Conservation (phyloP, 1,140 invertebrate genomes). For the Leptinotarsa undecemlineata region DNA sequence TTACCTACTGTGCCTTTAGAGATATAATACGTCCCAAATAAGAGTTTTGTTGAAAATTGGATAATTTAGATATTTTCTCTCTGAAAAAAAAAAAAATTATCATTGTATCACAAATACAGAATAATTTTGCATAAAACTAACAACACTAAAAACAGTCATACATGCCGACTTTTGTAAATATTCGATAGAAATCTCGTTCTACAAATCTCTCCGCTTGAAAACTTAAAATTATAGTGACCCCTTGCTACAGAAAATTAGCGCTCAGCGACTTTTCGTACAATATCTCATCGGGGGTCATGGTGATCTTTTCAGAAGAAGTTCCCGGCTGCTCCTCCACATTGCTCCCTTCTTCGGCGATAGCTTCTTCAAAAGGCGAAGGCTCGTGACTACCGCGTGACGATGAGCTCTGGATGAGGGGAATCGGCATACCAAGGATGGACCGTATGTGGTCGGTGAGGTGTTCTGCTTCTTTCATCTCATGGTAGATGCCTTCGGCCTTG, state of each 20-base stretch:
- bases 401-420: slow-evolving; percentile 39
- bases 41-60: too few species aligned
- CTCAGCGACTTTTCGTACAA: slow-evolving; percentile 40
- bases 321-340: slow-evolving; percentile 18
- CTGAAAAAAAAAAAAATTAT: too few species aligned
- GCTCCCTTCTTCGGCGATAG: slow-evolving; percentile 26
- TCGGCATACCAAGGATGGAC: slow-evolving; percentile 67
- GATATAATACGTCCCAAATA: too few species aligned
- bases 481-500: slow-evolving; percentile 87
- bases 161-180: too few species aligned
- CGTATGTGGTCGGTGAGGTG: slow-evolving; percentile 71
- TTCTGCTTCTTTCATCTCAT: slow-evolving; percentile 74
- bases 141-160: too few species aligned
- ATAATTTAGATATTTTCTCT: too few species aligned
- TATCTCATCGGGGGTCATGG: slow-evolving; percentile 46
- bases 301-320: slow-evolving; percentile 39
- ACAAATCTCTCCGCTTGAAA: neutral
- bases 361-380: slow-evolving; percentile 36
- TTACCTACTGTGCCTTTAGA: too few species aligned
- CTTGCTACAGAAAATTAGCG: slow-evolving; percentile 37
- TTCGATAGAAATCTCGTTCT: too few species aligned
- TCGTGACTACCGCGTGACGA: slow-evolving; percentile 35
- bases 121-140: too few species aligned
- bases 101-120: too few species aligned
- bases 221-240: neutral